phyloP scores from a whole-genome alignment of 35 echinoderm and acorn worm genomes.

The Stichopus chloronotus region DNA sequence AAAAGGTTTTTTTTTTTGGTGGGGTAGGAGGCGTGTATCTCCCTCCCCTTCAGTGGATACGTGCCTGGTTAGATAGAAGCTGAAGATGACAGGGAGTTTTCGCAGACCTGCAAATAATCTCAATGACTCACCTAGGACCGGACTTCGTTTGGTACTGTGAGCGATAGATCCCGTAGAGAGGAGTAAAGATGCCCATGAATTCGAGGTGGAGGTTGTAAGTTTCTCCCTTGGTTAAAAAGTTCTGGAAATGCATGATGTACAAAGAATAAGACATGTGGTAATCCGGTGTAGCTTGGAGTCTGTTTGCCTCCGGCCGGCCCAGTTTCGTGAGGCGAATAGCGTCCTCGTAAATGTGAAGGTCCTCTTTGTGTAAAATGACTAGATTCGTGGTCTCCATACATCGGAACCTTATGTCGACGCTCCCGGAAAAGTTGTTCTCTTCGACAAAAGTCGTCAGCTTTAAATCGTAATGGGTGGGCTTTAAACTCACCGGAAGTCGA shows the following conservation, averaged over 20 bases:
- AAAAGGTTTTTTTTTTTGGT: too few species aligned
- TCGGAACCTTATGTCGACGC: slow-evolving; percentile 61
- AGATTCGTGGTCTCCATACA: slow-evolving; percentile 60
- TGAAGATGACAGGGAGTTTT: too few species aligned
- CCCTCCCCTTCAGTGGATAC: too few species aligned
- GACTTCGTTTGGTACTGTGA: slow-evolving; percentile 30
- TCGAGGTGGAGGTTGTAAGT: slow-evolving; percentile 9
- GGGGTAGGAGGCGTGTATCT: too few species aligned
- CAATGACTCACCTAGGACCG: slow-evolving; percentile 49
- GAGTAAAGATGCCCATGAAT: background rate
- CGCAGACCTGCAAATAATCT: background rate
- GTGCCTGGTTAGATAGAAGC: too few species aligned
- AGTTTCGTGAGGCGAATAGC: slow-evolving; percentile 14
- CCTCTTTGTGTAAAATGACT: slow-evolving; percentile 70
- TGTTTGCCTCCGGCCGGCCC: background rate
- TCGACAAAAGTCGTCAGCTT: slow-evolving; percentile 66
- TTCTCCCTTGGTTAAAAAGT: background rate
- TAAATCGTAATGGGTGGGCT: slow-evolving; percentile 65
- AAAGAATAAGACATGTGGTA: slow-evolving; percentile 30
- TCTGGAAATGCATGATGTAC: slow-evolving; percentile 35
- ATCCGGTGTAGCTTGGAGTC: background rate
- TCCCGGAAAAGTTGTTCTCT: slow-evolving; percentile 63
- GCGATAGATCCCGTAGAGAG: slow-evolving; percentile 19
- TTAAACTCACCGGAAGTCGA: slow-evolving; percentile 66
- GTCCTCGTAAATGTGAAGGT: background rate